Evolutionary conservation across 2,797 vertebrate genomes (phyloP).

Genomic region (Pitangus sulphuratus): DNA sequence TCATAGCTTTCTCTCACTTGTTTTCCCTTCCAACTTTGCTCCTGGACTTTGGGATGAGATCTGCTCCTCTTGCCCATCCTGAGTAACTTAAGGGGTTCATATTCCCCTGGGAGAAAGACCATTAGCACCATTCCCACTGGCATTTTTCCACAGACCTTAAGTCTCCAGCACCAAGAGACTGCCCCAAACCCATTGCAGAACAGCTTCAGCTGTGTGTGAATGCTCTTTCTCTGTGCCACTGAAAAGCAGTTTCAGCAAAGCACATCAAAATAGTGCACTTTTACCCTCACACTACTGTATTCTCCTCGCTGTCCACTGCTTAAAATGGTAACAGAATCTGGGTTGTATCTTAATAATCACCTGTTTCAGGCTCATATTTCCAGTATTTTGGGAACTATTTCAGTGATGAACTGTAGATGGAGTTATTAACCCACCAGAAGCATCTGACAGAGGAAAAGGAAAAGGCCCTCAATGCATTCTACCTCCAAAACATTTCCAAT

Average conservation of each 20-base stretch:
- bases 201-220: background rate
- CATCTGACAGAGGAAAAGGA: background rate
- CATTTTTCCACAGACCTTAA: background rate
- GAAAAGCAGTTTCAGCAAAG: background rate
- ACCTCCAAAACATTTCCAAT: background rate
- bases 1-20: background rate
- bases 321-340: background rate
- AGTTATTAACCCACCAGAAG: slow-evolving; percentile 55
- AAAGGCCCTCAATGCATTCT: background rate
- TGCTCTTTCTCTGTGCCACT: rapidly evolving
- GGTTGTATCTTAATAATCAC: background rate
- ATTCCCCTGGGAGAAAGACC: rapidly evolving
- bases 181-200: background rate
- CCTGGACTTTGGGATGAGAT: background rate
- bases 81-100: background rate
- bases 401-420: slow-evolving; percentile 71
- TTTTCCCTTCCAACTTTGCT: background rate
- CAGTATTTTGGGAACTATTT: slow-evolving; percentile 40
- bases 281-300: background rate
- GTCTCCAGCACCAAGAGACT: background rate
- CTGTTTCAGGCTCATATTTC: background rate
- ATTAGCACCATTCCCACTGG: background rate
- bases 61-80: background rate
- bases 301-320: background rate
- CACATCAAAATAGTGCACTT: background rate